phyloP scores from a whole-genome alignment of 2,113 vertebrate species.

The Tetrao urogallus region DNA sequence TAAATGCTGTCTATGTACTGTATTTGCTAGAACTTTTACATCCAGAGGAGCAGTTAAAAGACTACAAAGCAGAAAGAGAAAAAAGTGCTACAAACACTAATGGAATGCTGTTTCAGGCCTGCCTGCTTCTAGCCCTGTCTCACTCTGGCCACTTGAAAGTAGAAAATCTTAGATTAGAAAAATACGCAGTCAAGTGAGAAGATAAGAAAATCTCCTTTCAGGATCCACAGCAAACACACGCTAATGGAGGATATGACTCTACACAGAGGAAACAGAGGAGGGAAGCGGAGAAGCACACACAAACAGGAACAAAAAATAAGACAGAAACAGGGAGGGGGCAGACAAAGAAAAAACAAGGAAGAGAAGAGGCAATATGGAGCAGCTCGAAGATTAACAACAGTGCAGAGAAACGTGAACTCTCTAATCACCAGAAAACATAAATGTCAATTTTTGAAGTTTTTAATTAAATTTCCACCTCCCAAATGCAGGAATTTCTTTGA shows the following conservation, averaged over 20 bases:
- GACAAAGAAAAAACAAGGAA: not conserved
- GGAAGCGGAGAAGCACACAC: not conserved
- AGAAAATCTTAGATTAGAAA: not conserved
- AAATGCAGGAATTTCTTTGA: not conserved
- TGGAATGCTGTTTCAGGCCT: not conserved
- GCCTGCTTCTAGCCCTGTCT: not conserved
- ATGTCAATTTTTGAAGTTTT: not conserved
- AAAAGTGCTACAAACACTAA: not conserved
- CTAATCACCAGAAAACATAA: not conserved
- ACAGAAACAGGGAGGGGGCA: not conserved
- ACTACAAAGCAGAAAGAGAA: not conserved
- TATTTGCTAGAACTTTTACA: not conserved
- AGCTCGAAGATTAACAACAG: not conserved
- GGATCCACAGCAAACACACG: not conserved
- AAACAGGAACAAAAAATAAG: not conserved
- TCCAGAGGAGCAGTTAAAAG: fast-evolving
- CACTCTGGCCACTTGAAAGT: not conserved
- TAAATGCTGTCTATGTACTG: not conserved
- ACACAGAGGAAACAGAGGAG: not conserved
- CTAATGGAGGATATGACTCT: not conserved
- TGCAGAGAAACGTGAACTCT: not conserved
- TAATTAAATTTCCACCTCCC: not conserved
- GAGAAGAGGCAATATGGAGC: not conserved
- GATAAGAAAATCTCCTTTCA: not conserved
- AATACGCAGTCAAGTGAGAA: not conserved